These are phyloP conservation scores for Beroe ovata DNA, from an alignment of 37 sponge, comb jelly and placozoan genomes.

Conservation along the genomic window DNA sequence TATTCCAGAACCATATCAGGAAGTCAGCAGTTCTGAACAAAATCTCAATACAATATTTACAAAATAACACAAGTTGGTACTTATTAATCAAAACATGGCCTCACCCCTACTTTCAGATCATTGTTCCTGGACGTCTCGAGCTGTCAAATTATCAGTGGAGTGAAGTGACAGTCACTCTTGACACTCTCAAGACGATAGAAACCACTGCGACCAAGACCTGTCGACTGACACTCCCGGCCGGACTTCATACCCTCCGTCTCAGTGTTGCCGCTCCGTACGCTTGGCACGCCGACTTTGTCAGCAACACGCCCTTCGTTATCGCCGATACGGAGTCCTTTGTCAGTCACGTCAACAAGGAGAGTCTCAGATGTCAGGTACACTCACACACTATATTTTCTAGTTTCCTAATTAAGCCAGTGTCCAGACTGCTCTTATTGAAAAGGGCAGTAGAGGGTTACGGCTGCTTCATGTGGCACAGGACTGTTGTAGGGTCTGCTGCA, in stretches of 20 bases:
- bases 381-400: no score
- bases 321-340: conserved; percentile 63
- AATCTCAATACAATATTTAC: no score
- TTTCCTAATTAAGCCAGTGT: no score
- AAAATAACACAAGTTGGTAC: no score
- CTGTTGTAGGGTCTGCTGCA: conserved; percentile 42
- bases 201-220: conserved; percentile 47
- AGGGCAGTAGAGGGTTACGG: no score
- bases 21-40: no score
- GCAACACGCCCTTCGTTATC: conserved; percentile 62
- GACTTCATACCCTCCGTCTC: conserved; percentile 43
- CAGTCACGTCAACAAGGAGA: conserved; percentile 45
- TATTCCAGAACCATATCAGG: no score
- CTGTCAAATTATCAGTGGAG: conserved; percentile 38
- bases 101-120: conserved; percentile 10
- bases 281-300: conserved; percentile 56
- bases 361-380: neutral
- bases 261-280: conserved; percentile 51
- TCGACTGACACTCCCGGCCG: conserved; percentile 41
- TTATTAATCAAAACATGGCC: no score
- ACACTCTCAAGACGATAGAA: neutral
- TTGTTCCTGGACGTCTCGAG: conserved; percentile 43
- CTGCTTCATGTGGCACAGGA: conserved; percentile 35
- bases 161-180: neutral
- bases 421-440: no score